phyloP scores from a whole-genome alignment of 2,113 vertebrate genomes.

The Carettochelys insculpta region DNA sequence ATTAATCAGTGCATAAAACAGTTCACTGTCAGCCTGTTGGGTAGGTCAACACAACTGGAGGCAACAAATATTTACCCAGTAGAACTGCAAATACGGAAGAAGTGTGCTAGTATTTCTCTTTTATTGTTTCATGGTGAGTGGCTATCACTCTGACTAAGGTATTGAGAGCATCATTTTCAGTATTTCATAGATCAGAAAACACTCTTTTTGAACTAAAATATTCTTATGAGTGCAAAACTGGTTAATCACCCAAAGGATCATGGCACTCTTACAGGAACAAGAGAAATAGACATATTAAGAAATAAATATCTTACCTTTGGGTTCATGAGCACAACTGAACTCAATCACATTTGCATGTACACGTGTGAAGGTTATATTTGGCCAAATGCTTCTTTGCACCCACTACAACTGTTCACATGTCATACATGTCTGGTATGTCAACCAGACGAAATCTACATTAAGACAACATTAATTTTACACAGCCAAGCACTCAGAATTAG shows the following conservation, averaged over 20 bases:
- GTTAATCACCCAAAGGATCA: neutral
- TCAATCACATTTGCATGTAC: conserved; percentile 2
- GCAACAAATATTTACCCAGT: conserved; percentile 46
- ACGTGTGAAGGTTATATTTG: neutral
- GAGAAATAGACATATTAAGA: neutral
- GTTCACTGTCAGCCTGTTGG: conserved; percentile 40
- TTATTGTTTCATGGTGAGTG: neutral
- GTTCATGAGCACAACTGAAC: conserved; percentile 41
- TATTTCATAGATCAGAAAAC: neutral
- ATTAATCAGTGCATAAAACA: conserved; percentile 60
- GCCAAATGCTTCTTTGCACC: neutral
- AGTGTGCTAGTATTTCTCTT: neutral
- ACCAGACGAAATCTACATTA: neutral
- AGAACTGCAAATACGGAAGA: neutral
- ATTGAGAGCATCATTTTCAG: neutral
- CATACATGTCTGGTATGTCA: neutral
- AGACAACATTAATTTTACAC: neutral
- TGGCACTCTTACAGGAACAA: too few relatives aligned
- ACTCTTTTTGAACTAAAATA: neutral
- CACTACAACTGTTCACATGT: neutral
- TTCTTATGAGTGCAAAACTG: neutral
- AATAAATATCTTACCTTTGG: conserved; percentile 10
- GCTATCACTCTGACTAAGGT: neutral
- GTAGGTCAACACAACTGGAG: conserved; percentile 58
- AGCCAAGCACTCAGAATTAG: neutral